Evolutionary conservation across 2,797 vertebrate genomes (phyloP).

Genomic region (Bradypus variegatus): DNA sequence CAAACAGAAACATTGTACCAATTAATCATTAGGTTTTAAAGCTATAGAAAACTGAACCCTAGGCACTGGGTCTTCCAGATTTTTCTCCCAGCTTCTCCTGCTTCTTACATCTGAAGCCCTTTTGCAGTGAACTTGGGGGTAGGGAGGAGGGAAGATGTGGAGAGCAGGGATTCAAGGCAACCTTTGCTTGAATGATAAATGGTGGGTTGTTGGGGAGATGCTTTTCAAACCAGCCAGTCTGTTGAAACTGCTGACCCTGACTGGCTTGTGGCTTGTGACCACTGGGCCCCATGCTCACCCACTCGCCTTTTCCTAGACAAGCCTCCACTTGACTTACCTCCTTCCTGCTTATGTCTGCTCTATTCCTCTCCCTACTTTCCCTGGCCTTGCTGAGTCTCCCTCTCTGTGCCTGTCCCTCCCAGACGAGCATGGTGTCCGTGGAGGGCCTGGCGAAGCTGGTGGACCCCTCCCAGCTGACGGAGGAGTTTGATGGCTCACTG

Average conservation of each 20-base stretch:
- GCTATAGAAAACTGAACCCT: neutral
- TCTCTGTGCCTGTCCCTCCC: constrained; percentile 46
- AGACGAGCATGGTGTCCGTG: constrained; percentile 99
- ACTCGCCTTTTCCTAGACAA: neutral
- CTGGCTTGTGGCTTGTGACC: neutral
- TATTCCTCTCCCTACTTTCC: neutral
- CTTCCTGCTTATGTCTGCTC: neutral
- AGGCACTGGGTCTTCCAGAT: neutral
- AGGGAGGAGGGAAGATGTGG: neutral
- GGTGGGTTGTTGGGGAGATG: neutral
- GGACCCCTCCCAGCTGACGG: constrained; percentile 96
- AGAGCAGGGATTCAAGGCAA: neutral
- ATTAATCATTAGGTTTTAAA: neutral
- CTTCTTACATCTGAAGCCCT: neutral
- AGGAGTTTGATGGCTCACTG: constrained; percentile 97
- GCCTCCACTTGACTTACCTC: neutral
- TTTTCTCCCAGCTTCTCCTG: neutral
- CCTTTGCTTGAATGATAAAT: neutral
- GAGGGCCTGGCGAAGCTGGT: constrained; percentile 96
- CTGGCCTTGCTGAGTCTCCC: neutral
- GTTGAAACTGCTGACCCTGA: neutral
- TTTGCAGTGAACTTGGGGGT: neutral
- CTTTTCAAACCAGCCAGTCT: neutral
- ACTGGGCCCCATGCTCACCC: neutral
- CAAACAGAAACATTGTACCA: no score